Conservation (phyloP, 2,113 vertebrate species). For the Sylvia atricapilla region DNA sequence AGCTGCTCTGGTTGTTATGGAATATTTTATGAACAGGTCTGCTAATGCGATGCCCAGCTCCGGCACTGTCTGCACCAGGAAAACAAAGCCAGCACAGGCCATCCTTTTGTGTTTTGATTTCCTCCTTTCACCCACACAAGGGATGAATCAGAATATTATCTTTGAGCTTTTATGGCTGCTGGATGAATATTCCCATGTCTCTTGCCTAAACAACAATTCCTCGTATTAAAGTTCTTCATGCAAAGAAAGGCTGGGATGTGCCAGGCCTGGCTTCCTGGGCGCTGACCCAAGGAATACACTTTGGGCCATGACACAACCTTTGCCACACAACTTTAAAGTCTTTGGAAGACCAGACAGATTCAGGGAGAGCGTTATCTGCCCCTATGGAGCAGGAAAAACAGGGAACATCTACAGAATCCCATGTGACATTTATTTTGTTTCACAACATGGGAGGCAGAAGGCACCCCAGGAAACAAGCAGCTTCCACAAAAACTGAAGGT, state of each 20-base stretch:
- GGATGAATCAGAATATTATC: background rate
- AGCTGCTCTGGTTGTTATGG: constrained; percentile 20
- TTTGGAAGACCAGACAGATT: background rate
- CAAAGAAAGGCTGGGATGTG: background rate
- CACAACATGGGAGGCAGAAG: background rate
- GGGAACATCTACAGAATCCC: background rate
- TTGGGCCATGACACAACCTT: background rate
- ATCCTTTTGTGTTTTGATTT: background rate
- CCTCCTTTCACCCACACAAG: background rate
- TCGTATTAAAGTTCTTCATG: background rate
- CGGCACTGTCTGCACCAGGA: background rate
- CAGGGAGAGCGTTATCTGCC: background rate
- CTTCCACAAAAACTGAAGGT: background rate
- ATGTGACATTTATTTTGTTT: background rate
- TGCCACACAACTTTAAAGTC: background rate
- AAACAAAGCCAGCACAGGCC: constrained; percentile 15
- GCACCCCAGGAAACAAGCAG: background rate
- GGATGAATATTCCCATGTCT: background rate
- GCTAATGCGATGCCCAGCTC: background rate
- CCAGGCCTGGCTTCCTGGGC: constrained; percentile 8
- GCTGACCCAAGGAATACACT: background rate
- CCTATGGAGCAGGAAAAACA: background rate
- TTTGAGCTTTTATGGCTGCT: background rate
- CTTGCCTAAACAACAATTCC: background rate
- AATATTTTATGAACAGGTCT: constrained; percentile 27